phyloP scores from a whole-genome alignment of 2,888 invertebrate species.

The Calameuta idolon region DNA sequence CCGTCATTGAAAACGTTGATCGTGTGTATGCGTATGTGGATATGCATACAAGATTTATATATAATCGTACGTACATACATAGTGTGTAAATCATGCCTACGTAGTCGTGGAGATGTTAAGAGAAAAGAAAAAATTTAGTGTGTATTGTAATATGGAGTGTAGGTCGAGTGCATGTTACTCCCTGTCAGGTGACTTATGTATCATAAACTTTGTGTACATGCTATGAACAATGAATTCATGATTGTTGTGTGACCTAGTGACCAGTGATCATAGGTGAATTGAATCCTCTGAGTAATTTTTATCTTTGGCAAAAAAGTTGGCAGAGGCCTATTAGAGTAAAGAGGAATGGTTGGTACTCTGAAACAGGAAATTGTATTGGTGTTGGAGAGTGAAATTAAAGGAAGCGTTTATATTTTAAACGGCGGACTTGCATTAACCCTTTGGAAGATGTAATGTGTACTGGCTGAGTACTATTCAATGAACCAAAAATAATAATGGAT shows the following conservation, averaged over 20 bases:
- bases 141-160: neutral
- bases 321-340: neutral
- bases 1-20: slow-evolving; percentile 4
- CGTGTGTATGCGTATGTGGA: neutral
- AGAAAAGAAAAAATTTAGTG: neutral
- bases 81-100: neutral
- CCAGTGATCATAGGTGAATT: neutral
- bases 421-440: neutral
- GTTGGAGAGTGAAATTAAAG: neutral
- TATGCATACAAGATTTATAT: neutral
- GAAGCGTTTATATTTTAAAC: neutral
- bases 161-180: neutral
- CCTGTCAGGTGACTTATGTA: neutral
- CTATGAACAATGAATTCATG: neutral
- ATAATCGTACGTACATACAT: neutral
- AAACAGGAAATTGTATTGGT: neutral
- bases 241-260: neutral
- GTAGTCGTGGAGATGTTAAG: neutral
- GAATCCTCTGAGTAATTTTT: neutral
- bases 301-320: neutral
- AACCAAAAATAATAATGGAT: neutral
- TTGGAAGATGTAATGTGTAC: neutral
- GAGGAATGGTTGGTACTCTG: neutral
- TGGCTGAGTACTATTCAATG: neutral
- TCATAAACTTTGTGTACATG: neutral